Base-by-base conservation (phyloP, 2,113 vertebrate species). In the Thomomys bottae region DNA sequence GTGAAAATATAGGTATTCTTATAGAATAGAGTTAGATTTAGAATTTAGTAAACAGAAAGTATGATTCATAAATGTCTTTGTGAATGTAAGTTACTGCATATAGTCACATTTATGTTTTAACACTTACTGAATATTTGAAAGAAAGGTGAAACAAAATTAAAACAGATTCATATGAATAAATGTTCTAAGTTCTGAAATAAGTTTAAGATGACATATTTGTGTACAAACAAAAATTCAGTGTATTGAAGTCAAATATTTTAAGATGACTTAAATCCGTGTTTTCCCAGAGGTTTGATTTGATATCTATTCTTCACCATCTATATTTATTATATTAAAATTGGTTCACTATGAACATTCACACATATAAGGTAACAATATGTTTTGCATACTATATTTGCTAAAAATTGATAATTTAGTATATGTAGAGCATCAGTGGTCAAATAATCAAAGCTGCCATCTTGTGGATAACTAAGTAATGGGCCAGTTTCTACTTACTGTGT, bases 371-470 rank as follows among this genome's bases (percentile, higher is more conserved):
- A 26, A 6, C 66, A 57, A 87, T 30, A 11, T 24, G 26, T 6
- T 73, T 79, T 42, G 14, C 2, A 28, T 77, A 64, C 64, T 73
- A 18, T 23, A 36, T 86, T 86, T 49, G 71, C 70, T 91, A 77
- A 81, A 70, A 93, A 75, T 78, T 21, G 32, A 81, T 67, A 59
- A 40, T 18, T 10, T 36, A 64, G 32, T 86, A 20, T 38, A n/a
- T 78, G 73, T 36, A 63, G 32, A 72, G 17, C 93, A 38, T 36
- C 64, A 61, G 28, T 70, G 87, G 80, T 87, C 81, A 79, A 66
- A 40, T 36, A 96, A 95, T 67, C 83, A 93, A 89, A 97, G 92
- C 89, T 97, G 96, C 96, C 96, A 96, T 95, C 97, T 97, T 97
- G 95, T 97, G 96, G 94, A 95, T 95, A 93, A 93, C 68, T 81